These are phyloP conservation scores for Syrrhaptes paradoxus DNA, from an alignment of 2,113 vertebrate species.

Conservation along the genomic window DNA sequence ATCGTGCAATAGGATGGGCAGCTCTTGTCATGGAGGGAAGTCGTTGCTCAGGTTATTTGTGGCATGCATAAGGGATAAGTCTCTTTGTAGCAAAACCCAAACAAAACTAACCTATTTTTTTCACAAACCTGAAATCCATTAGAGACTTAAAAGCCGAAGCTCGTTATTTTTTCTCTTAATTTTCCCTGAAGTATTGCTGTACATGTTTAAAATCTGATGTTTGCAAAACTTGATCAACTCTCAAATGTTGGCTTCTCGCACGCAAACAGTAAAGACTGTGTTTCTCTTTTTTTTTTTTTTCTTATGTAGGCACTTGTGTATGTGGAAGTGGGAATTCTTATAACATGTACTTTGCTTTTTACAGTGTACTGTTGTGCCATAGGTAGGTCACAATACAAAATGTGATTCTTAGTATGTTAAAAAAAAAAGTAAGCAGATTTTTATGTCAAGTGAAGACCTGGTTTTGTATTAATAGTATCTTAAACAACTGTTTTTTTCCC, in stretches of 20 bases:
- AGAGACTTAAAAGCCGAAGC: not conserved
- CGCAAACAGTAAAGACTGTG: not conserved
- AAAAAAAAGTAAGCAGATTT: not conserved
- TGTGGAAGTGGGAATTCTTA: not conserved
- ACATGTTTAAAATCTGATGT: not conserved
- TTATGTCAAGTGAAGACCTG: not conserved
- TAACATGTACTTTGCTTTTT: not conserved
- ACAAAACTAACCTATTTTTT: not conserved
- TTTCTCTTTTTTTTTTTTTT: not conserved
- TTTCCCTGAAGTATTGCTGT: not conserved
- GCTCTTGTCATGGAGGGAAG: not conserved
- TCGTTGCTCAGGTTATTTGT: constrained; percentile 8
- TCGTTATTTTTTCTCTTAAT: not conserved
- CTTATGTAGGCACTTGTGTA: not conserved
- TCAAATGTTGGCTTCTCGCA: not conserved
- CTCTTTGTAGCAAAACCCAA: not conserved
- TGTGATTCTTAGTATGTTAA: not conserved
- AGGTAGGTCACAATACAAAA: constrained; percentile 11
- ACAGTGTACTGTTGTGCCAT: not conserved
- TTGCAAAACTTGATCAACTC: constrained; percentile 31
- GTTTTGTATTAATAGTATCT: not conserved
- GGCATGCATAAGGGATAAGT: not conserved
- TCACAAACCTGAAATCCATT: not conserved
- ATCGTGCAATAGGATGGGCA: not conserved
- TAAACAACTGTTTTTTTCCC: not conserved